Conservation (phyloP, 2,888 invertebrate genomes). For the Pheosia gnoma region DNA sequence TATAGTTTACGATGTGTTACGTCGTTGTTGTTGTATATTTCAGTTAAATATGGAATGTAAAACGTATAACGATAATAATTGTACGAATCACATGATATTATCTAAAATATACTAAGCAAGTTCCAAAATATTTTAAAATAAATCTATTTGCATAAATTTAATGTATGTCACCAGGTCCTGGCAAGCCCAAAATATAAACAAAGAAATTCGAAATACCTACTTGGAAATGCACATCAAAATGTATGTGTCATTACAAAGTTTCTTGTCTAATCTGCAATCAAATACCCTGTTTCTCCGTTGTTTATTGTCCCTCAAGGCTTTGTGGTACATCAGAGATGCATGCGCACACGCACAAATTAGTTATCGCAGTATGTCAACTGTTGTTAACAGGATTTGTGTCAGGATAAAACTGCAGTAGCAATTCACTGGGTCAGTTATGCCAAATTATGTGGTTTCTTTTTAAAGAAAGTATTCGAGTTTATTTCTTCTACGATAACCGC, state of each 20-base stretch:
- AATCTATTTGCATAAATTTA: too few relatives aligned
- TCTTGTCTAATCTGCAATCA: constrained; percentile 37
- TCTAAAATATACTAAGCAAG: too few relatives aligned
- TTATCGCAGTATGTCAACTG: constrained; percentile 37
- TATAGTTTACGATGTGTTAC: constrained; percentile 26
- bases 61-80: too few relatives aligned
- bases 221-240: constrained; percentile 1
- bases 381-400: constrained; percentile 20
- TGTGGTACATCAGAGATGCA: constrained; percentile 37
- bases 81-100: too few relatives aligned
- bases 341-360: constrained; percentile 25
- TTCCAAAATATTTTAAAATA: too few relatives aligned
- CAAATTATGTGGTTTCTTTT: constrained; percentile 15
- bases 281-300: constrained; percentile 17
- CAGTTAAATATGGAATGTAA: neutral
- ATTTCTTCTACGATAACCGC: neutral
- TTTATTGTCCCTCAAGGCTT: constrained; percentile 28
- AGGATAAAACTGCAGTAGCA: constrained; percentile 7
- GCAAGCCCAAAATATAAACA: too few relatives aligned
- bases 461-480: constrained; percentile 10
- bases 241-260: neutral
- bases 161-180: too few relatives aligned
- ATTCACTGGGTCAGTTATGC: constrained; percentile 30
- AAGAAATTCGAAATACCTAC: neutral
- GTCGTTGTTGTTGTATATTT: neutral